phyloP scores from a whole-genome alignment of 2,888 invertebrate genomes.

The Myopa tessellatipennis region DNA sequence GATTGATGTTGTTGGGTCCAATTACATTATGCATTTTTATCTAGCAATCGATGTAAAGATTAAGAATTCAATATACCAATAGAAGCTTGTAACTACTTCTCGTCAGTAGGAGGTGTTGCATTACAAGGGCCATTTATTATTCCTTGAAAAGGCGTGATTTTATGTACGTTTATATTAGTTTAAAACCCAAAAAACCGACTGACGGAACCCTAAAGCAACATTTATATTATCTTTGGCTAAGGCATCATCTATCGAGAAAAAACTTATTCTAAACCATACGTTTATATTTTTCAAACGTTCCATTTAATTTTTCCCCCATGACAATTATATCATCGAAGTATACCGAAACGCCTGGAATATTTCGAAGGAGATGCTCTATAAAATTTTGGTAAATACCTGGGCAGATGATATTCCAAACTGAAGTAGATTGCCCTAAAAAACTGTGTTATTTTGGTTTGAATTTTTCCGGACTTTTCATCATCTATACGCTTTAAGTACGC shows the following conservation, averaged over 20 bases:
- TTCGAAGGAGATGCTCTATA: not conserved
- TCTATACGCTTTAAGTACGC: too few relatives aligned
- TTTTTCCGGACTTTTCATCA: not conserved
- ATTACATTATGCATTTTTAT: not conserved
- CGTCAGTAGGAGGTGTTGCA: not conserved
- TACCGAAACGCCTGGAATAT: not conserved
- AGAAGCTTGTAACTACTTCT: not conserved
- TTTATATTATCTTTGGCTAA: constrained; percentile 39
- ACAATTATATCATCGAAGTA: constrained; percentile 35
- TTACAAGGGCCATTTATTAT: constrained; percentile 42
- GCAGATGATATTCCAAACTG: constrained; percentile 1
- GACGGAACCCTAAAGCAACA: constrained; percentile 40
- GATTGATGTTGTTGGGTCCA: not conserved
- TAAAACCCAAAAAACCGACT: constrained; percentile 44
- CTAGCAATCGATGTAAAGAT: not conserved
- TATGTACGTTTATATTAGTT: constrained; percentile 39
- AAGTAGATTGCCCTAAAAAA: not conserved
- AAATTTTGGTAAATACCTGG: constrained; percentile 1
- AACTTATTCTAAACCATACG: constrained; percentile 24
- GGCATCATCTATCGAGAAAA: constrained; percentile 32
- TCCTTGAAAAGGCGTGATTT: constrained; percentile 41
- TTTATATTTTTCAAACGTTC: constrained; percentile 20
- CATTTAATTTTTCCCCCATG: constrained; percentile 38
- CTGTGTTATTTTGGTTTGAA: not conserved
- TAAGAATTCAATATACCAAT: not conserved